Percentiles rank a stretch among this genome's conserved stretches.
phyloP scores from a whole-genome alignment of 2,797 vertebrate species.

The Numenius phaeopus region DNA sequence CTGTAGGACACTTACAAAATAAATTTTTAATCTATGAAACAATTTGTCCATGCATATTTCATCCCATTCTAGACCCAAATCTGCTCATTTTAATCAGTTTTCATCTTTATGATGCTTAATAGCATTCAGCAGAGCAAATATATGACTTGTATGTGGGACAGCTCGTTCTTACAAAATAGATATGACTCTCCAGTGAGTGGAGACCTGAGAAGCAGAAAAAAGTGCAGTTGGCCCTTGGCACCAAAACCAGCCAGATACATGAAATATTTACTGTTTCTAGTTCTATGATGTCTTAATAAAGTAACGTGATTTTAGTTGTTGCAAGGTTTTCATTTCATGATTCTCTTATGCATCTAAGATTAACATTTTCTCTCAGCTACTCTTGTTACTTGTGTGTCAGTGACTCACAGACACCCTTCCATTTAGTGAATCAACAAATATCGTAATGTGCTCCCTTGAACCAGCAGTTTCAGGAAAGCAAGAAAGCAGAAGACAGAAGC shows the following conservation, averaged over 20 bases:
- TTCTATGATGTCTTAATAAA: neutral
- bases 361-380: neutral
- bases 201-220: neutral
- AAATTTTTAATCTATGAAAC: constrained; percentile 61
- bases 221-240: neutral
- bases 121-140: neutral
- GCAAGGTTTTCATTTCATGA: neutral
- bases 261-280: neutral
- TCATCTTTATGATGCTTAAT: constrained; percentile 6
- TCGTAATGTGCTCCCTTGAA: neutral
- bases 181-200: neutral
- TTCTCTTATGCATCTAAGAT: neutral
- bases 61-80: constrained; percentile 47
- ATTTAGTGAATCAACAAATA: neutral
- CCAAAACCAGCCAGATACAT: neutral
- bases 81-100: constrained; percentile 62
- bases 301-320: neutral
- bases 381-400: neutral
- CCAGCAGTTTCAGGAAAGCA: neutral
- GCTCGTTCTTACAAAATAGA: neutral
- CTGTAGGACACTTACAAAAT: constrained; percentile 42
- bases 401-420: neutral
- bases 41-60: constrained; percentile 45
- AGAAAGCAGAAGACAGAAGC: neutral
- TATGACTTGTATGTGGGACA: constrained; percentile 37